phyloP scores from a whole-genome alignment of 2,113 vertebrate species.

The Chaetodon trifascialis region DNA sequence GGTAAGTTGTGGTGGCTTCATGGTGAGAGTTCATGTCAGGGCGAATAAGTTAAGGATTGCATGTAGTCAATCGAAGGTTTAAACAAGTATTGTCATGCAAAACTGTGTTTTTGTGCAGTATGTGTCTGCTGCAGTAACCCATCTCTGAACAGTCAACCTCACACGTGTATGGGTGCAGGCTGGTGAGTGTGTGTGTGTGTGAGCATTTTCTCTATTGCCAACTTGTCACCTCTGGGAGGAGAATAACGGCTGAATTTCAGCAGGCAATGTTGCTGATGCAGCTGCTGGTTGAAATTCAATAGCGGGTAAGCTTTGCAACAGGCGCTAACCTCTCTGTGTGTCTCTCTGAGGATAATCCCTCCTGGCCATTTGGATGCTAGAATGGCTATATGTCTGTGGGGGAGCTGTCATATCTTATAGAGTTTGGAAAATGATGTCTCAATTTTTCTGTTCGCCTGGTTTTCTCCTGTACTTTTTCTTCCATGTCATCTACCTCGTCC shows the following conservation, averaged over 20 bases:
- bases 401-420: slow-evolving; percentile 47
- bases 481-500: too few species aligned
- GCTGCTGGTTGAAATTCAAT: slow-evolving; percentile 68
- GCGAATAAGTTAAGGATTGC: neutral
- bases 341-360: slow-evolving; percentile 75
- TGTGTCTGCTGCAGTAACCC: neutral
- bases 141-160: neutral
- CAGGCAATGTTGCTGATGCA: slow-evolving; percentile 71
- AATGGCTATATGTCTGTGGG: slow-evolving; percentile 44
- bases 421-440: slow-evolving; percentile 53
- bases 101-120: neutral
- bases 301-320: slow-evolving; percentile 41
- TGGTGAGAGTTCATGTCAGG: neutral
- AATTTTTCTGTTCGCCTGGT: slow-evolving; percentile 5
- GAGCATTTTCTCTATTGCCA: slow-evolving; percentile 32
- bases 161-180: neutral
- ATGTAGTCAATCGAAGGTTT: neutral
- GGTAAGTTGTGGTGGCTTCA: neutral
- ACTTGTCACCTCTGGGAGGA: slow-evolving; percentile 42
- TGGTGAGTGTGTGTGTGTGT: slow-evolving; percentile 3
- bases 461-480: slow-evolving; percentile 6
- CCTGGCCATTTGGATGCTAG: slow-evolving; percentile 64
- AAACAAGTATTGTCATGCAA: neutral
- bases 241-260: slow-evolving; percentile 43
- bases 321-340: slow-evolving; percentile 50